Evolutionary conservation across 2,797 vertebrate genomes (phyloP), one percentile per base, ranked within the genome.

Genomic region (Nasua narica): DNA sequence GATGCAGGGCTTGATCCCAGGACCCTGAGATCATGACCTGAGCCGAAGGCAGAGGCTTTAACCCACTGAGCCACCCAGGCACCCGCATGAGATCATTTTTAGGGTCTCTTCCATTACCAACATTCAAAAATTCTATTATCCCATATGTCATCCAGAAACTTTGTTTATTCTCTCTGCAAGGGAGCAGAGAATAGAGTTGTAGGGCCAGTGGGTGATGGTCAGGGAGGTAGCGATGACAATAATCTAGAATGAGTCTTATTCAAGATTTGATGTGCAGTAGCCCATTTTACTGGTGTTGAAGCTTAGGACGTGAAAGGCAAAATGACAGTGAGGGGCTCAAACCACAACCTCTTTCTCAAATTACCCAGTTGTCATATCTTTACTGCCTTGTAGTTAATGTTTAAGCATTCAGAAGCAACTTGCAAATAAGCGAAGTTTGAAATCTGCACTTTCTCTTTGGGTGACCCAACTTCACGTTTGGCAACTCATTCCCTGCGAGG

Each of bases 391-490:
- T 65, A 40, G 54, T 81, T 77, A 94, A 76, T 95, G 46, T 90
- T 93, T 76, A 95, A 88, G 43, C 69, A 52, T 72, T 93, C 90
- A 90, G 90, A 85, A 94, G 52, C 52, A 82, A 90, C 46, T 93
- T 96, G 25, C 72, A 92, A 93, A 79, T 83, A 93, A 62, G n/a
- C 84, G 6, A 70, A 92, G 40, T 93, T 97, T 97, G 67, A 91
- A 91, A 91, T 88, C 58, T 92, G 19, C 1, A 35, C 29, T 92
- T 91, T 86, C 40, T 65, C 76, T 96, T 94, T 87, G 88, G 65
- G 82, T 81, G 62, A 46, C 48, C 40, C 16, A 52, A 8, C 35
- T 94, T 95, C 58, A 84, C 27, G 52, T 46, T 72, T 97, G 77
- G 69, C 83, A 97, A 48, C 21, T 67, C 81, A 48, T 84, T 72